Evolutionary conservation across 2,888 invertebrate species (phyloP).

Genomic region (Drosophila macrospina): DNA sequence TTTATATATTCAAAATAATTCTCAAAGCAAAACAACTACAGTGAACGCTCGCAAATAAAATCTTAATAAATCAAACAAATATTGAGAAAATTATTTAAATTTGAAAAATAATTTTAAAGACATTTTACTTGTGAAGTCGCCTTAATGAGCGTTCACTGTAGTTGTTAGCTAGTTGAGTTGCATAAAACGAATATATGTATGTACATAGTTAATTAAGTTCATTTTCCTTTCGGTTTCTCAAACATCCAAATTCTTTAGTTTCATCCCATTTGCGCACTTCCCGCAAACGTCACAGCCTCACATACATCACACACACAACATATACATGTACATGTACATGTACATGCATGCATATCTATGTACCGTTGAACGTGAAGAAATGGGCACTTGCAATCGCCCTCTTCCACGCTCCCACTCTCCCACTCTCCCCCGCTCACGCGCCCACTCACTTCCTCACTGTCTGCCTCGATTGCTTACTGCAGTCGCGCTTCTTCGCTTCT

Average conservation of each 20-base stretch:
- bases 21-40: not conserved
- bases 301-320: not conserved
- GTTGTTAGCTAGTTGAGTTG: not conserved
- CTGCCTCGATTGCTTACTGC: constrained; percentile 3
- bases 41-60: not conserved
- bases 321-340: not conserved
- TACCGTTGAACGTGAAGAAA: constrained; percentile 24
- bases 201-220: constrained; percentile 22
- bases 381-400: constrained; percentile 5
- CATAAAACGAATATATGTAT: not conserved
- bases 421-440: not conserved
- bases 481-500: constrained; percentile 9
- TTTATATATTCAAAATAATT: not conserved
- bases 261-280: constrained; percentile 36
- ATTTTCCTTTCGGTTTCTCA: constrained; percentile 25
- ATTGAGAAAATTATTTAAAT: not conserved
- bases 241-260: constrained; percentile 20
- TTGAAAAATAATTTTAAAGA: not conserved
- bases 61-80: no score
- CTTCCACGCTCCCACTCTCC: not conserved
- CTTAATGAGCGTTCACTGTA: not conserved
- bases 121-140: no score
- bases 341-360: not conserved
- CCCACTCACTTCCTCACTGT: not conserved
- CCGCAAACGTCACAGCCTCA: constrained; percentile 32